phyloP scores from a whole-genome alignment of 1,140 invertebrate species.

The Diabrotica virgifera region DNA sequence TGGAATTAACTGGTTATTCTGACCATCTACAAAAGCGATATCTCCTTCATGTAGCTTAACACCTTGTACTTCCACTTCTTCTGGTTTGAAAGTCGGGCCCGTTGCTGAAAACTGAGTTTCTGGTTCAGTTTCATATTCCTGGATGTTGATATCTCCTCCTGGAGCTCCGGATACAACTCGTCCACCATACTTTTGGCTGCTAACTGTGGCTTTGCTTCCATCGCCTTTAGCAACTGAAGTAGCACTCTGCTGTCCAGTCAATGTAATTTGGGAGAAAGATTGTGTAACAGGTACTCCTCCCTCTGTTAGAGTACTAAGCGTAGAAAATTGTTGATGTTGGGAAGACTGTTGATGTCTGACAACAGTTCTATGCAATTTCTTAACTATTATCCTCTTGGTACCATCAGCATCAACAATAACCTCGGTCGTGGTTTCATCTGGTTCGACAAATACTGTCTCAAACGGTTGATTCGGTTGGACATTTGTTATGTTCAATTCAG shows the following conservation, averaged over 20 bases:
- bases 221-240: constrained; percentile 60
- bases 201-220: constrained; percentile 58
- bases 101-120: constrained; percentile 54
- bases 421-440: constrained; percentile 73
- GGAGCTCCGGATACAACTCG: constrained; percentile 59
- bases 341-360: constrained; percentile 55
- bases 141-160: constrained; percentile 58
- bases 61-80: constrained; percentile 54
- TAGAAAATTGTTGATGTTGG: constrained; percentile 50
- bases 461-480: constrained; percentile 66
- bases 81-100: constrained; percentile 52
- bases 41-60: constrained; percentile 56
- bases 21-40: constrained; percentile 39
- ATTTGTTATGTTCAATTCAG: constrained; percentile 64
- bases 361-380: constrained; percentile 60
- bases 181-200: constrained; percentile 61
- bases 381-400: constrained; percentile 75
- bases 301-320: constrained; percentile 41
- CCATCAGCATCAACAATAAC: constrained; percentile 76
- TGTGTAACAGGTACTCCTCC: constrained; percentile 54
- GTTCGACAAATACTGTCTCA: constrained; percentile 73
- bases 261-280: constrained; percentile 63
- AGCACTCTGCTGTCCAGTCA: constrained; percentile 62
- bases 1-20: constrained; percentile 47
- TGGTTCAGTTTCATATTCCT: constrained; percentile 63